Conservation (phyloP, 2,113 vertebrate genomes). For the Callopanchax toddi region DNA sequence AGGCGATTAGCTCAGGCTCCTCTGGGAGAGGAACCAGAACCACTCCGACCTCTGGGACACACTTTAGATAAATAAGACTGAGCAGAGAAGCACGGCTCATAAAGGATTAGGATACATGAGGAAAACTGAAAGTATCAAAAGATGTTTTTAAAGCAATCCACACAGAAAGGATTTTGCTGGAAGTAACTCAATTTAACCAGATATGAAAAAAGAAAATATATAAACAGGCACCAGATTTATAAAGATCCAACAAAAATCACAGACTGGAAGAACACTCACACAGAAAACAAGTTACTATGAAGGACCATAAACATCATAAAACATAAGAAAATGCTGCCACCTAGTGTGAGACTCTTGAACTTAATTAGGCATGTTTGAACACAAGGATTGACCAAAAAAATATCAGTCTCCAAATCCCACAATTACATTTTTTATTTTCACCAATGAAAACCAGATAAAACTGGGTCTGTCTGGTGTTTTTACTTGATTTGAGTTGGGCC, state of each 20-base stretch:
- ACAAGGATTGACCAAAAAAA: too few species aligned
- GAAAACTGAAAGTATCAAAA: slow-evolving; percentile 31
- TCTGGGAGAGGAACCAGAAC: slow-evolving; percentile 69
- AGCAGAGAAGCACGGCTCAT: slow-evolving; percentile 50
- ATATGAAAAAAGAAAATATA: too few species aligned
- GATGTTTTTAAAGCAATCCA: background rate
- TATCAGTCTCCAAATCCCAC: too few species aligned
- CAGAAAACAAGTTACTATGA: background rate
- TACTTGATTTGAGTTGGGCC: too few species aligned
- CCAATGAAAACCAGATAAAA: too few species aligned
- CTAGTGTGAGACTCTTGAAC: slow-evolving; percentile 32
- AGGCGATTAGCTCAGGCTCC: slow-evolving; percentile 65
- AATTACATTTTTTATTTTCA: too few species aligned
- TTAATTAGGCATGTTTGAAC: background rate
- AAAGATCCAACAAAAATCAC: too few species aligned
- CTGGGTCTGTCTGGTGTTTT: too few species aligned
- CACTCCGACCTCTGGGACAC: slow-evolving; percentile 53
- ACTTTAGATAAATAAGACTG: slow-evolving; percentile 64
- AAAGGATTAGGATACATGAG: slow-evolving; percentile 44
- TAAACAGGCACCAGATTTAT: too few species aligned
- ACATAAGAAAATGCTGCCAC: slow-evolving; percentile 35
- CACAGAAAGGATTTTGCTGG: too few species aligned
- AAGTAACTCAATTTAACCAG: too few species aligned
- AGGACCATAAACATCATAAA: background rate
- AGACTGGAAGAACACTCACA: too few species aligned